These are phyloP conservation scores for Helogale parvula DNA, from an alignment of 2,113 vertebrate species.

Conservation along the genomic window DNA sequence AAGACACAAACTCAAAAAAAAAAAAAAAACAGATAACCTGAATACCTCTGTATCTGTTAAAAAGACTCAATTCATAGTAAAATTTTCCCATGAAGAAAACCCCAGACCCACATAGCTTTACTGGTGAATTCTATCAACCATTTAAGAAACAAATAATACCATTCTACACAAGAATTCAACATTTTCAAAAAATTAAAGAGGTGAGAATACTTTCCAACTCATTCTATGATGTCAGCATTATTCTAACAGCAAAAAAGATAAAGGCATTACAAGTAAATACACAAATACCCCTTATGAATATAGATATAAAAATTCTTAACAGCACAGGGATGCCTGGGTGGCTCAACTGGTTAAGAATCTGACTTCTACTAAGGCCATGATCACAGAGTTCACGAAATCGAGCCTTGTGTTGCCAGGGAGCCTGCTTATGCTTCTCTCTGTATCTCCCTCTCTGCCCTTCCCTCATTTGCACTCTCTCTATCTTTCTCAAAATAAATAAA, in stretches of 20 bases:
- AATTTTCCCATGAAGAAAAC: neutral
- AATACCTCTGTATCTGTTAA: neutral
- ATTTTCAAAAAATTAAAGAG: neutral
- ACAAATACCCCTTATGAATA: neutral
- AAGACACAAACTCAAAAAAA: neutral
- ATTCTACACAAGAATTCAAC: neutral
- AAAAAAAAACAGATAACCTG: neutral
- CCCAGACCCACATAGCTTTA: neutral
- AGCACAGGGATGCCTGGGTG: neutral
- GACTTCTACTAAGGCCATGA: too few species aligned
- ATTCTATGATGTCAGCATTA: neutral
- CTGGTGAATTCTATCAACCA: neutral
- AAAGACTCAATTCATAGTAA: neutral
- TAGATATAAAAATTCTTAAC: neutral
- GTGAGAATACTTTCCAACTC: neutral
- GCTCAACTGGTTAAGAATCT: too few species aligned
- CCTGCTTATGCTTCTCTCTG: too few species aligned
- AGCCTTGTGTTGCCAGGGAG: too few species aligned
- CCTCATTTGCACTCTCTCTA: too few species aligned
- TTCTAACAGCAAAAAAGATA: neutral
- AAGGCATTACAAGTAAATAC: neutral
- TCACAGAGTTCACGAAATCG: too few species aligned
- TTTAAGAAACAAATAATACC: neutral
- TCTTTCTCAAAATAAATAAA: too few species aligned
- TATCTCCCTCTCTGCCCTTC: too few species aligned